Conservation (phyloP, 2,797 vertebrate genomes). For the Sebastes hopkinsi region DNA sequence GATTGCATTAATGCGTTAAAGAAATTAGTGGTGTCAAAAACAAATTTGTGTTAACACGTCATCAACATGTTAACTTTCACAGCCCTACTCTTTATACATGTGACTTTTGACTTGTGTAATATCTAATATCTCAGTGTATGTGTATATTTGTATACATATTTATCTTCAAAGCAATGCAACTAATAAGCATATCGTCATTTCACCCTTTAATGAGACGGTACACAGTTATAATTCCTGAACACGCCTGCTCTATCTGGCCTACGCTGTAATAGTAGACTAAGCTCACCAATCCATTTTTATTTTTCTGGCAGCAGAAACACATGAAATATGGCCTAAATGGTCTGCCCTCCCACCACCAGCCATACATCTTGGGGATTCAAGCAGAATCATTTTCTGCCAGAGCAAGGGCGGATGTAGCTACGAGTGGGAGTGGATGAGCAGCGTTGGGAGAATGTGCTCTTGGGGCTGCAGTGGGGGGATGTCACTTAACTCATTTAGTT, state of each 20-base stretch:
- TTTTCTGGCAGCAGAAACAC: conserved; percentile 29
- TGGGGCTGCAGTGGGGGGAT: conserved; percentile 3
- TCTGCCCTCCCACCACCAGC: conserved; percentile 37
- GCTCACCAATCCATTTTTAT: conserved; percentile 8
- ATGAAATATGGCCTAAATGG: conserved; percentile 46
- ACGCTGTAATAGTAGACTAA: conserved; percentile 11
- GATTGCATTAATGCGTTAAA: too few relatives aligned
- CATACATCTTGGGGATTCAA: conserved; percentile 46
- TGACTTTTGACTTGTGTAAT: not conserved
- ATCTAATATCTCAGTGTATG: not conserved
- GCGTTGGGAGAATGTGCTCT: conserved; percentile 27
- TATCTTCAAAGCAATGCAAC: not conserved
- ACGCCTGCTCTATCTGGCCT: not conserved
- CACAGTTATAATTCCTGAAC: not conserved
- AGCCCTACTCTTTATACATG: too few relatives aligned
- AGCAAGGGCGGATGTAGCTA: conserved; percentile 26
- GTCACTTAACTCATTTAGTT: conserved; percentile 52
- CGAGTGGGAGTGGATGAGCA: conserved; percentile 44
- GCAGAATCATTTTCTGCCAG: conserved; percentile 46
- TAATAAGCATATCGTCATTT: not conserved
- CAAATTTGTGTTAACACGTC: too few relatives aligned
- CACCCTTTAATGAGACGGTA: not conserved
- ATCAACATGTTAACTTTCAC: too few relatives aligned
- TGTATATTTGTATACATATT: not conserved
- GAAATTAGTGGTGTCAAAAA: too few relatives aligned